These are phyloP conservation scores for Peromyscus eremicus DNA, from an alignment of 2,797 vertebrate species.

Conservation along the genomic window DNA sequence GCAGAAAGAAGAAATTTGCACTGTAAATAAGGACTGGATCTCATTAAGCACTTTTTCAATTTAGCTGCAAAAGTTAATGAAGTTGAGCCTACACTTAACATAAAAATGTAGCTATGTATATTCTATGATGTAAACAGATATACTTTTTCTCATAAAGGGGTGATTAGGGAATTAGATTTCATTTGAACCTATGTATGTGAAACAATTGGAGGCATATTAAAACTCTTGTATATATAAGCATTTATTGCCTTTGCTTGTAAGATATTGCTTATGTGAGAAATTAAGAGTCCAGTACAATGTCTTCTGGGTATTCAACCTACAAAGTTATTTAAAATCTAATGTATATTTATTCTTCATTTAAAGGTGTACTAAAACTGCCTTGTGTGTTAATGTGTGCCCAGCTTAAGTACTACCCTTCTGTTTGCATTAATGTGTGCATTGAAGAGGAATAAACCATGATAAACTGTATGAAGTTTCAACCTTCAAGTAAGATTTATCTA, in stretches of 20 bases:
- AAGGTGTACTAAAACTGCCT: constrained; percentile 74
- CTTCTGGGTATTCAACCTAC: constrained; percentile 56
- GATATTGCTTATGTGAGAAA: constrained; percentile 64
- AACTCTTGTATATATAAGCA: constrained; percentile 51
- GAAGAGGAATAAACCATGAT: constrained; percentile 74
- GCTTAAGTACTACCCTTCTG: constrained; percentile 77
- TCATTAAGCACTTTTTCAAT: constrained; percentile 20
- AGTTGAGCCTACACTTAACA: constrained; percentile 23
- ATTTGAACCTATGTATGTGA: constrained; percentile 36
- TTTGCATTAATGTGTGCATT: constrained; percentile 78
- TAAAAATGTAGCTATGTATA: background rate
- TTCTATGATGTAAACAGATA: constrained; percentile 49
- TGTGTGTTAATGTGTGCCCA: constrained; percentile 80
- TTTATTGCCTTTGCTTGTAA: constrained; percentile 72
- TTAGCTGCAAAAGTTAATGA: constrained; percentile 65
- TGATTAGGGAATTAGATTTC: constrained; percentile 56
- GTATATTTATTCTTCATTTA: constrained; percentile 84
- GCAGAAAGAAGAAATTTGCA: background rate
- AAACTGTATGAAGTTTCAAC: constrained; percentile 67
- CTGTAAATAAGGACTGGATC: background rate
- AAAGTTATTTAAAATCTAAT: constrained; percentile 75
- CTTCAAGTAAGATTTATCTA: constrained; percentile 80
- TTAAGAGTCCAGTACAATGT: constrained; percentile 67
- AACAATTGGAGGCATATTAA: constrained; percentile 64
- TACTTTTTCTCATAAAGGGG: background rate